phyloP scores from a whole-genome alignment of 2,797 vertebrate genomes.

The Gobionotothen gibberifrons region DNA sequence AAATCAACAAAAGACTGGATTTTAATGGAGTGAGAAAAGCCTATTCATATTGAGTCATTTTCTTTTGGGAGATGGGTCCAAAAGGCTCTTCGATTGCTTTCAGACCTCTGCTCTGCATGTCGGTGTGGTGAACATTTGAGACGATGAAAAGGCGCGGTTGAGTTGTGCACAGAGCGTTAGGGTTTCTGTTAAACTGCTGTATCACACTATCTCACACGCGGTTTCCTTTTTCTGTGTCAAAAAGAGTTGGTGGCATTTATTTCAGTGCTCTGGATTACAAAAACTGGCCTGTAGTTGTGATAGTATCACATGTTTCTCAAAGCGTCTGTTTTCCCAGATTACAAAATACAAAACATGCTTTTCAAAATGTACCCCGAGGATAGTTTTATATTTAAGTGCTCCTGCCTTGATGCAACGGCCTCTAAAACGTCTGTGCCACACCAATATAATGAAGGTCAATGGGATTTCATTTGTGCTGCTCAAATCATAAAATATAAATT shows the following conservation, averaged over 20 bases:
- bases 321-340: not conserved
- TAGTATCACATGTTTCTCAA: not conserved
- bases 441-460: not conserved
- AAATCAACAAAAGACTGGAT: not conserved
- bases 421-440: not conserved
- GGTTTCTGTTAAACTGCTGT: not conserved
- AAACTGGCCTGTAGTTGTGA: not conserved
- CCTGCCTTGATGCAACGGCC: not conserved
- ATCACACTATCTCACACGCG: not conserved
- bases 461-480: not conserved
- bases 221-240: not conserved
- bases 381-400: not conserved
- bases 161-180: not conserved
- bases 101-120: constrained; percentile 14
- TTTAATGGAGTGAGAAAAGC: not conserved
- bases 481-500: not conserved
- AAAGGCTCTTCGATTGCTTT: constrained; percentile 12
- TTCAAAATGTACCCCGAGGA: not conserved
- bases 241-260: not conserved
- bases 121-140: constrained; percentile 3
- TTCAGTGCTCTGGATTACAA: not conserved
- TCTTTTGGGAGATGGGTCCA: constrained; percentile 9
- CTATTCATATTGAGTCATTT: not conserved
- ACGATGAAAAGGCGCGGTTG: not conserved
- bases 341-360: not conserved